Conservation (phyloP, 2,797 vertebrate species). For the Trematomus bernacchii region DNA sequence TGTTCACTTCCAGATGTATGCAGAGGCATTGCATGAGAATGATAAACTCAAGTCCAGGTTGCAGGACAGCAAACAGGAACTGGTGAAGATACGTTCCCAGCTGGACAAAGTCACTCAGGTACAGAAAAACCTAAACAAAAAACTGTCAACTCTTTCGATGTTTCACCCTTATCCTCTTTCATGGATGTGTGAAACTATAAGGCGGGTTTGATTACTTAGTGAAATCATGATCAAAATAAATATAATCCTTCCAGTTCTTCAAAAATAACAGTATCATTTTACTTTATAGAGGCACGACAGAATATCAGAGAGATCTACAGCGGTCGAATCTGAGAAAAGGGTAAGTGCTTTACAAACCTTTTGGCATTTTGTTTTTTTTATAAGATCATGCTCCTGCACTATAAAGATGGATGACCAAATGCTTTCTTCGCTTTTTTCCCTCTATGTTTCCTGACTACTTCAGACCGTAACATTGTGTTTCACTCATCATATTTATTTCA, state of each 20-base stretch:
- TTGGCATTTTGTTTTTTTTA: conserved; percentile 26
- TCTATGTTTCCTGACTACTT: conserved; percentile 5
- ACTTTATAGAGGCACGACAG: conserved; percentile 92
- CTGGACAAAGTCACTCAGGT: conserved; percentile 93
- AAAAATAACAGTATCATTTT: conserved; percentile 43
- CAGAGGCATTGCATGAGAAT: conserved; percentile 93
- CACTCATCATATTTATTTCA: conserved; percentile 6
- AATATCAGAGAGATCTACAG: conserved; percentile 90
- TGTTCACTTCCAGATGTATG: conserved; percentile 87
- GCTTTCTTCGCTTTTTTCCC: not conserved
- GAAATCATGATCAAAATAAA: conserved; percentile 2
- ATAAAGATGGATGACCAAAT: conserved; percentile 16
- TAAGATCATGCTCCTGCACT: not conserved
- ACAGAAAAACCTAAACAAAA: not conserved
- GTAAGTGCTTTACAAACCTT: conserved; percentile 75
- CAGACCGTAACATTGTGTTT: not conserved
- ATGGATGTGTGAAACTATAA: not conserved
- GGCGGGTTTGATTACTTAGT: not conserved
- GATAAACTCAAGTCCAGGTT: conserved; percentile 94
- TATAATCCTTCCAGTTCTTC: not conserved
- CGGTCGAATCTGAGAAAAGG: conserved; percentile 93
- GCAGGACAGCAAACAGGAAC: conserved; percentile 93
- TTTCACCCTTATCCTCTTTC: not conserved
- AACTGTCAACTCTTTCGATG: not conserved
- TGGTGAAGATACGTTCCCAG: conserved; percentile 91